Evolutionary conservation across 2,888 invertebrate genomes (phyloP).

Genomic region (Tipula lateralis): DNA sequence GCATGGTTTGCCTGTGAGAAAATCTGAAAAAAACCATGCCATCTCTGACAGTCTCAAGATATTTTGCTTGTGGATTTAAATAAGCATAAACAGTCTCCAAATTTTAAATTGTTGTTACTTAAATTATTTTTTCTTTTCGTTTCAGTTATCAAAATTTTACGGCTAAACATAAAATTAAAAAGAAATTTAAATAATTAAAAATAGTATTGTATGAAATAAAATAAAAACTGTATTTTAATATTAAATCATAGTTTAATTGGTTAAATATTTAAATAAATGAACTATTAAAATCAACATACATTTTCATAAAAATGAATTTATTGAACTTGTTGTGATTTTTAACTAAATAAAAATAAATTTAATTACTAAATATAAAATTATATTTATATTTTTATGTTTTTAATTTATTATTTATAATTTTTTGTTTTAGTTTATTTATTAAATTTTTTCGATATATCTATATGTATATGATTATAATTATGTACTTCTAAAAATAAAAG

Average conservation of each 20-base stretch:
- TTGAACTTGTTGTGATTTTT: background rate
- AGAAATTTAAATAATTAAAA: background rate
- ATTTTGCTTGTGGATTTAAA: no score
- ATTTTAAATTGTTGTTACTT: background rate
- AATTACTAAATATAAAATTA: background rate
- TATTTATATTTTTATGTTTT: background rate
- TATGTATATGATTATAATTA: background rate
- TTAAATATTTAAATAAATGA: background rate
- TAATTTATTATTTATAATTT: background rate
- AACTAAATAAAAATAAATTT: background rate
- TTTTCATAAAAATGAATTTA: background rate
- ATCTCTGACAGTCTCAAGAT: no score
- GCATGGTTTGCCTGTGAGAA: no score
- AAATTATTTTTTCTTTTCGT: background rate
- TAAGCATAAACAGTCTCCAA: no score
- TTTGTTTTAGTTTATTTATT: background rate
- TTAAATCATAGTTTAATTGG: background rate
- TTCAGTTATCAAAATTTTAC: background rate
- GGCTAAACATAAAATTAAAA: background rate
- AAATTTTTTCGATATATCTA: background rate
- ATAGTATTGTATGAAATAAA: background rate
- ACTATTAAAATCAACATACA: background rate
- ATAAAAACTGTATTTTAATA: background rate
- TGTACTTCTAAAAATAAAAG: background rate
- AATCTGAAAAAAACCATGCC: no score